Conservation (phyloP, 2,113 vertebrate species). For the Menidia beryllina region DNA sequence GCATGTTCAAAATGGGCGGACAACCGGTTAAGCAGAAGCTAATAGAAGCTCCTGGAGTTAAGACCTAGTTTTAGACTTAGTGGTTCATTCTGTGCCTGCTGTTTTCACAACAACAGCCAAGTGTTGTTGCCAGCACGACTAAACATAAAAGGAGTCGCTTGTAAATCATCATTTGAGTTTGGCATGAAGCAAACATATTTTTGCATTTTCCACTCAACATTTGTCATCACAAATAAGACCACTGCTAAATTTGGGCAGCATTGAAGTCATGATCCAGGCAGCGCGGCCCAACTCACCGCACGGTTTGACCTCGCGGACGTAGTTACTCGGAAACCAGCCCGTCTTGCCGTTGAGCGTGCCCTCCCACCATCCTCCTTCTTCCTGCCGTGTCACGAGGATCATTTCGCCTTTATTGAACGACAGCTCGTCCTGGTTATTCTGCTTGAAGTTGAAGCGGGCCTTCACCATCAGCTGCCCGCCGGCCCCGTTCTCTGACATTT, state of each 20-base stretch:
- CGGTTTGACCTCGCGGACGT: slow-evolving; percentile 95
- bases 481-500: slow-evolving; percentile 96
- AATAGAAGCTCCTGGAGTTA: no score
- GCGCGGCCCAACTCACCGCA: slow-evolving; percentile 85
- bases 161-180: no score
- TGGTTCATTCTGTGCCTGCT: no score
- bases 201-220: no score
- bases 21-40: no score
- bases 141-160: no score
- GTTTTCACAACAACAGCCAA: no score
- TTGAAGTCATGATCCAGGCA: neutral
- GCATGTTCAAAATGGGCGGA: neutral
- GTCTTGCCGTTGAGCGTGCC: slow-evolving; percentile 90
- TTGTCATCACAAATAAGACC: no score
- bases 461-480: slow-evolving; percentile 91
- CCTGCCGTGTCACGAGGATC: slow-evolving; percentile 93
- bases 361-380: slow-evolving; percentile 99
- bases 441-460: slow-evolving; percentile 97
- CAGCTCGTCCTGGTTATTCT: slow-evolving; percentile 98
- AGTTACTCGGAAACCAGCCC: slow-evolving; percentile 99
- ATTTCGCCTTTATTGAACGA: slow-evolving; percentile 96
- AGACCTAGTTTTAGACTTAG: no score
- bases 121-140: no score
- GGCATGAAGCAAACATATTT: no score
- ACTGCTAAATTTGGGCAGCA: neutral